phyloP scores from a whole-genome alignment of 1,140 invertebrate genomes.

The Drosophila kanapiae region DNA sequence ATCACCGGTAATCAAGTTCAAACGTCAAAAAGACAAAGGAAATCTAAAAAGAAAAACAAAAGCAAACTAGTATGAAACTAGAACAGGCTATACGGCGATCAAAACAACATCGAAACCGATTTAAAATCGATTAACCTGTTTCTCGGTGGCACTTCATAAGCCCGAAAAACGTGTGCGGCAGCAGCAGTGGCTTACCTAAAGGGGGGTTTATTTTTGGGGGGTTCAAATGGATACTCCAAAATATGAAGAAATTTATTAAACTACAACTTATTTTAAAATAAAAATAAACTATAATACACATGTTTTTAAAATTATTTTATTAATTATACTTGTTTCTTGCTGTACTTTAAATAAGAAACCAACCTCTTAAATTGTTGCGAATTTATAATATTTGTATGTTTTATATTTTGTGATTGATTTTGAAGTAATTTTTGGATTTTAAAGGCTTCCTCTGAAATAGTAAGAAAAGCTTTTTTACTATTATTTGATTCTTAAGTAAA shows the following conservation, averaged over 20 bases:
- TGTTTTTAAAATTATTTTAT: neutral
- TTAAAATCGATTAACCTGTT: conserved; percentile 85
- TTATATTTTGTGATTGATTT: neutral
- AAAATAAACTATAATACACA: neutral
- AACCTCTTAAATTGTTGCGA: accelerated
- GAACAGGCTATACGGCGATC: conserved; percentile 65
- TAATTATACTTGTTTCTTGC: neutral
- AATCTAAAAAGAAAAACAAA: conserved; percentile 44
- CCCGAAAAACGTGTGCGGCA: conserved; percentile 67
- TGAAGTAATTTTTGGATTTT: accelerated
- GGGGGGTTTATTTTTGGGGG: neutral
- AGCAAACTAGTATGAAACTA: conserved; percentile 64
- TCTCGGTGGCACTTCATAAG: conserved; percentile 78
- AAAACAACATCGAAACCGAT: conserved; percentile 84
- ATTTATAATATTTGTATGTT: neutral
- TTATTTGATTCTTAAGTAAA: no score
- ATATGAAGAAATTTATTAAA: no score
- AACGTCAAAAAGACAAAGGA: conserved; percentile 75
- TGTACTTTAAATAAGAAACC: neutral
- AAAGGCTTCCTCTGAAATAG: neutral
- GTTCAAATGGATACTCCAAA: neutral
- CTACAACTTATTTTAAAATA: neutral
- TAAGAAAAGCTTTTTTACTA: neutral
- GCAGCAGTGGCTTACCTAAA: conserved; percentile 21
- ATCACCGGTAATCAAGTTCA: conserved; percentile 83